Evolutionary conservation across 2,888 invertebrate genomes (phyloP).

Genomic region (Dasysyrphus albostriatus): DNA sequence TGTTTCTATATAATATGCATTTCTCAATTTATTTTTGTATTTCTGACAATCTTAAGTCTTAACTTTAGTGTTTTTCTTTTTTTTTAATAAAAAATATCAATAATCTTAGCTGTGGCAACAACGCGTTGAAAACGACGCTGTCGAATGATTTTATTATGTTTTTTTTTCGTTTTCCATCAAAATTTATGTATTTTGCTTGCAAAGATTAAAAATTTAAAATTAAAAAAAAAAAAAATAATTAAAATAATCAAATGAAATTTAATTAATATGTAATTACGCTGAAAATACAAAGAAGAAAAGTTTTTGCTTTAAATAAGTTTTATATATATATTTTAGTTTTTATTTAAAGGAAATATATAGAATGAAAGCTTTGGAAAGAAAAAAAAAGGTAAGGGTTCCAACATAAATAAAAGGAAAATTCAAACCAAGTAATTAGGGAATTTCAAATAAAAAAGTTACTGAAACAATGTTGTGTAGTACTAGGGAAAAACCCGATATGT

Average conservation of each 20-base stretch:
- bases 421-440: background rate
- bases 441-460: background rate
- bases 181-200: conserved; percentile 77
- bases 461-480: too few relatives aligned
- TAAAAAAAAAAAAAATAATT: conserved; percentile 77
- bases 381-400: background rate
- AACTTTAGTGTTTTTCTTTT: conserved; percentile 48
- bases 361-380: background rate
- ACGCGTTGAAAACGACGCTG: conserved; percentile 54
- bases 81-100: conserved; percentile 72
- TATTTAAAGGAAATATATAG: conserved; percentile 1
- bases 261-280: conserved; percentile 80
- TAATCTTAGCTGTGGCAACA: conserved; percentile 73
- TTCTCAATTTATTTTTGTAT: conserved; percentile 76
- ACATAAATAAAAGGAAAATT: background rate
- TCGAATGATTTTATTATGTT: conserved; percentile 62
- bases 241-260: conserved; percentile 70
- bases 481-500: too few relatives aligned
- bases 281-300: conserved; percentile 76
- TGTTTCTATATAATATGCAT: conserved; percentile 78
- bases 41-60: conserved; percentile 70
- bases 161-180: conserved; percentile 70
- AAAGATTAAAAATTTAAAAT: conserved; percentile 77
- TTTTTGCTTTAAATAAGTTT: conserved; percentile 59
- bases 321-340: conserved; percentile 81